A percentile compares a stretch with the other conserved stretches of the same genome.
These are phyloP conservation scores for Bothrops jararaca DNA, from an alignment of 2,113 vertebrate genomes.

Conservation along the genomic window DNA sequence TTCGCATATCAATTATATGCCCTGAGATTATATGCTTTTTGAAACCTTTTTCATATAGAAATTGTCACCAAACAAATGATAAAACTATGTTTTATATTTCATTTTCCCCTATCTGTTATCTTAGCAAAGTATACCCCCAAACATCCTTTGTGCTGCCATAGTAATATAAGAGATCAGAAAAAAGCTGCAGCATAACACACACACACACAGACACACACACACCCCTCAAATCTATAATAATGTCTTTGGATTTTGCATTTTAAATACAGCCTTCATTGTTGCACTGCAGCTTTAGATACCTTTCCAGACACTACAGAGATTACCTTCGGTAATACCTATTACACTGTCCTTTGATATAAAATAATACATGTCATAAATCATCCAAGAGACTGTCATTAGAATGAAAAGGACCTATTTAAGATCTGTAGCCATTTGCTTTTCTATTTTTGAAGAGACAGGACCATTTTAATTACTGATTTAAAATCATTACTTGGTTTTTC, in stretches of 20 bases:
- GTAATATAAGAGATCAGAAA: constrained; percentile 75
- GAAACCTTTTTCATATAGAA: constrained; percentile 66
- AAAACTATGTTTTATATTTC: constrained; percentile 78
- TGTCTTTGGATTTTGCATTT: constrained; percentile 84
- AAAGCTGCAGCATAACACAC: constrained; percentile 77
- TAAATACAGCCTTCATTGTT: constrained; percentile 83
- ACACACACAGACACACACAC: constrained; percentile 52
- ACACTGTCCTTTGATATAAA: constrained; percentile 86
- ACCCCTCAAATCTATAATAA: constrained; percentile 78
- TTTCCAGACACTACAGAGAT: constrained; percentile 82
- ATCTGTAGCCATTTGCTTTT: constrained; percentile 86
- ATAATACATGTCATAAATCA: constrained; percentile 82
- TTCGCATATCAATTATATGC: constrained; percentile 69
- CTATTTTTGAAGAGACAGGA: constrained; percentile 79
- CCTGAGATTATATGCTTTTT: constrained; percentile 66
- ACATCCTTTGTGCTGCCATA: constrained; percentile 70
- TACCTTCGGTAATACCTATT: constrained; percentile 83
- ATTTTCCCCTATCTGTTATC: constrained; percentile 75
- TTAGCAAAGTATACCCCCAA: constrained; percentile 72
- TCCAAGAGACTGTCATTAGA: constrained; percentile 78
- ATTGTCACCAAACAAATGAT: constrained; percentile 24
- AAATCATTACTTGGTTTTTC: constrained; percentile 65
- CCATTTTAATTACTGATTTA: constrained; percentile 78
- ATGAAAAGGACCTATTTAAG: constrained; percentile 79
- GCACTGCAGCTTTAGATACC: constrained; percentile 79